Percentiles rank a stretch among this genome's conserved stretches.
Evolutionary conservation across 2,888 invertebrate genomes (phyloP).

Genomic region (Leucophenga maculata): DNA sequence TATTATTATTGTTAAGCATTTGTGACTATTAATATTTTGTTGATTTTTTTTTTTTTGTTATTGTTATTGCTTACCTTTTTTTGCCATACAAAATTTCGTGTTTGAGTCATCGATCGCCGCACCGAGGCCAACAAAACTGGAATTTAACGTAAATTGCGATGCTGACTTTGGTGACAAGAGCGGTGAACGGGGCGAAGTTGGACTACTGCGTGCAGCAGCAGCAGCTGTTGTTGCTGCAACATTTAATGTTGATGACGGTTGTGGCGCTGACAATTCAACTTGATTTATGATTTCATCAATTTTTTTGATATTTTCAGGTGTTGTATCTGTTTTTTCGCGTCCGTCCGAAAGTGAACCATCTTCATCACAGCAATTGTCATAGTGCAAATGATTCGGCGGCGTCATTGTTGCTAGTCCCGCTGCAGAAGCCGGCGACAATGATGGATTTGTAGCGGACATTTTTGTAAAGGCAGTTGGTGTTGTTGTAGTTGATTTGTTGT

Average conservation of each 20-base stretch:
- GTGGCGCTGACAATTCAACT: slow-evolving; percentile 34
- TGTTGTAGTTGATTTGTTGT: background rate
- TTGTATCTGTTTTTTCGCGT: slow-evolving; percentile 70
- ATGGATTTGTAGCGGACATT: slow-evolving; percentile 1
- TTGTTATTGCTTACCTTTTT: slow-evolving; percentile 59
- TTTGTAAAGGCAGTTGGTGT: slow-evolving; percentile 16
- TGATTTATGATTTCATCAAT: slow-evolving; percentile 70
- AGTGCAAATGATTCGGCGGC: slow-evolving; percentile 25
- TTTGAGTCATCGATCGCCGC: slow-evolving; percentile 66
- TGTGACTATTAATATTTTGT: background rate
- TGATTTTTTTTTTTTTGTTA: slow-evolving; percentile 26
- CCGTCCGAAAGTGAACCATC: slow-evolving; percentile 63
- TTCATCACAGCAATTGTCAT: too few species aligned
- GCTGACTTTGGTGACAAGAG: slow-evolving; percentile 33
- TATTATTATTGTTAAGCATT: background rate
- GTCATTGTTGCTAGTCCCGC: background rate
- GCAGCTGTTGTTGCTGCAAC: slow-evolving; percentile 35
- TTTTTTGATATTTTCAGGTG: slow-evolving; percentile 72
- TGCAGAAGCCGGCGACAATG: background rate
- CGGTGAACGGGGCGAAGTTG: background rate
- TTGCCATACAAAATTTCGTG: slow-evolving; percentile 60
- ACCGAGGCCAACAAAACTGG: slow-evolving; percentile 55
- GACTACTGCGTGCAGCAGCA: slow-evolving; percentile 3
- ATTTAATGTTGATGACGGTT: slow-evolving; percentile 34
- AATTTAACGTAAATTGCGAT: slow-evolving; percentile 33